Percentiles rank a stretch among this genome's conserved stretches.
These are phyloP conservation scores for Palythoa grandiflora DNA, from an alignment of 92 coral and sea anemone species.

Conservation along the genomic window DNA sequence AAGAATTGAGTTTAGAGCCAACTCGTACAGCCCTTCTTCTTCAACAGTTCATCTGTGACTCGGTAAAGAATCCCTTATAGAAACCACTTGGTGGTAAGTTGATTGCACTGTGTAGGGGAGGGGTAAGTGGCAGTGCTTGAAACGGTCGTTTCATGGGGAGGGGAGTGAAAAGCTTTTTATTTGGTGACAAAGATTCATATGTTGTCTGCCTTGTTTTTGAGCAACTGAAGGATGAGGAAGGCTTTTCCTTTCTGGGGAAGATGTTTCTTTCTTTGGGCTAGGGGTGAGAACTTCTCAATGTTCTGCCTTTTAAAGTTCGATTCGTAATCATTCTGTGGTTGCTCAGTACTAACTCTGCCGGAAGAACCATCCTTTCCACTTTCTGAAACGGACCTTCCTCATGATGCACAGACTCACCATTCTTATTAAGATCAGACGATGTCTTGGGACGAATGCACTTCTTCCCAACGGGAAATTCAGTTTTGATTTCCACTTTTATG, in stretches of 20 bases:
- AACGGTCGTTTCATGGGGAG: background rate
- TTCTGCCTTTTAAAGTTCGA: background rate
- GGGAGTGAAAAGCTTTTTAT: constrained; percentile 24
- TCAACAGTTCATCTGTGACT: constrained; percentile 63
- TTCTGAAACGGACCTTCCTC: constrained; percentile 21
- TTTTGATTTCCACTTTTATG: background rate
- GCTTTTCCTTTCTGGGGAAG: background rate
- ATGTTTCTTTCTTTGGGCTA: background rate
- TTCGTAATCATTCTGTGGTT: background rate
- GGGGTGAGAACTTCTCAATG: background rate
- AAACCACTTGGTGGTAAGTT: background rate
- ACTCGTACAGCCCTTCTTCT: constrained; percentile 62
- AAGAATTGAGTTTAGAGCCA: constrained; percentile 43
- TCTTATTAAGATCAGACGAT: background rate
- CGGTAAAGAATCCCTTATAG: constrained; percentile 49
- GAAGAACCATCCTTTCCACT: constrained; percentile 3
- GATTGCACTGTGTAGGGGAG: constrained; percentile 21
- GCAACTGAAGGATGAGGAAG: background rate
- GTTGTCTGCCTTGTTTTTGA: constrained; percentile 15
- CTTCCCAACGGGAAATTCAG: background rate
- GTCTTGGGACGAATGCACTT: background rate
- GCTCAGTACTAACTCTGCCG: background rate
- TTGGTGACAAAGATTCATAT: constrained; percentile 39
- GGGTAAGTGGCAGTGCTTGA: constrained; percentile 32
- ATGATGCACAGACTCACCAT: background rate